Percentiles rank a stretch among this genome's conserved stretches.
These are phyloP conservation scores for Beris morrisii DNA, from an alignment of 2,888 invertebrate genomes.

Conservation along the genomic window DNA sequence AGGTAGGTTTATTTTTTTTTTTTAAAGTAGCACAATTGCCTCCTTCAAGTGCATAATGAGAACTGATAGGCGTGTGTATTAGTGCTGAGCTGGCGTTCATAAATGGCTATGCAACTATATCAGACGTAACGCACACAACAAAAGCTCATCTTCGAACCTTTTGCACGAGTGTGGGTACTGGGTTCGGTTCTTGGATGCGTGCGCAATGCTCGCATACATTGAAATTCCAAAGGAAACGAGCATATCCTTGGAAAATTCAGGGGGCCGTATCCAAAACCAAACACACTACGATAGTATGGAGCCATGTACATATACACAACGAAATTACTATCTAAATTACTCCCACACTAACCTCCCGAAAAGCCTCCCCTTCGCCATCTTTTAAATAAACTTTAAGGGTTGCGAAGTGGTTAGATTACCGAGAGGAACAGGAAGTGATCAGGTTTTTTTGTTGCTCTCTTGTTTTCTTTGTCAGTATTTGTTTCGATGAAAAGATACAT, in stretches of 20 bases:
- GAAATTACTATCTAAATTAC: constrained; percentile 20
- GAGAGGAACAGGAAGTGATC: not conserved
- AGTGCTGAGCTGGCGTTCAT: not conserved
- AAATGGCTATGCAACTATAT: constrained; percentile 27
- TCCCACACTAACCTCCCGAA: constrained; percentile 11
- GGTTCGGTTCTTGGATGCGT: not conserved
- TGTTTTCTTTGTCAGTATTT: too few species aligned
- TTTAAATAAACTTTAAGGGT: constrained; percentile 29
- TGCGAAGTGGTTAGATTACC: constrained; percentile 29
- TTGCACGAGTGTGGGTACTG: constrained; percentile 8
- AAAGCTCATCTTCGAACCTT: constrained; percentile 1
- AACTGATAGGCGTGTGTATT: constrained; percentile 9
- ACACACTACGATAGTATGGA: not conserved
- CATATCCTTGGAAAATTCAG: constrained; percentile 19
- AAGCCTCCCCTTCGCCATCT: constrained; percentile 13
- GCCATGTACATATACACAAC: constrained; percentile 4
- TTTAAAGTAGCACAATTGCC: constrained; percentile 21
- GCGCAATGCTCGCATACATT: not conserved
- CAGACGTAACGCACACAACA: constrained; percentile 21
- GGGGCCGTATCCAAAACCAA: constrained; percentile 3
- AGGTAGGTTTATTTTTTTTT: not conserved
- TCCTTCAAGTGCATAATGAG: constrained; percentile 30
- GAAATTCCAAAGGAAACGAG: constrained; percentile 9
- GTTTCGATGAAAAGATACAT: constrained; percentile 5
- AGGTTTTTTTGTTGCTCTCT: too few species aligned